Conservation (phyloP, 2,113 vertebrate genomes). For the Upupa epops region DNA sequence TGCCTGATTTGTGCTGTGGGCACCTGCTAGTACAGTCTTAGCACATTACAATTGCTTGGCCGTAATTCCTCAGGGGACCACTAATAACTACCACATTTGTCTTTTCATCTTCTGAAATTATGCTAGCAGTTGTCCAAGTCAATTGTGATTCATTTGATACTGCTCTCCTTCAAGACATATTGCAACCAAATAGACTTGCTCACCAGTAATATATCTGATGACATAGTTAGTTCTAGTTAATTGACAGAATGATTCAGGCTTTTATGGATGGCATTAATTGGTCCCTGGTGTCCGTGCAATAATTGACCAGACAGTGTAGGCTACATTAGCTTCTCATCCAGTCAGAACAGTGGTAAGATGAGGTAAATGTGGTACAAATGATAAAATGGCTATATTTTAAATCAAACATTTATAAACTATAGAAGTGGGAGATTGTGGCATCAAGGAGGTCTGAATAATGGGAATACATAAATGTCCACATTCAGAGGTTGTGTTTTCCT, state of each 20-base stretch:
- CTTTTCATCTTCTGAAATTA: slow-evolving; percentile 93
- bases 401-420: slow-evolving; percentile 80
- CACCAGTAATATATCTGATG: slow-evolving; percentile 96
- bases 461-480: slow-evolving; percentile 67
- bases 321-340: slow-evolving; percentile 82
- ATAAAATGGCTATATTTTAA: slow-evolving; percentile 89
- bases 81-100: slow-evolving; percentile 92
- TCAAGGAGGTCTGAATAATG: slow-evolving; percentile 67
- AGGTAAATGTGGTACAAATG: slow-evolving; percentile 82
- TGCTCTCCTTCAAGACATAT: slow-evolving; percentile 87
- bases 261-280: slow-evolving; percentile 94
- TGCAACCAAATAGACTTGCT: slow-evolving; percentile 89
- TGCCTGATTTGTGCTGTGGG: slow-evolving; percentile 88
- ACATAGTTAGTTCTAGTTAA: slow-evolving; percentile 96
- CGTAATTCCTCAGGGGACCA: slow-evolving; percentile 92
- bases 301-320: slow-evolving; percentile 85
- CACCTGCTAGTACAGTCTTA: slow-evolving; percentile 89
- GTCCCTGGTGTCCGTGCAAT: slow-evolving; percentile 88
- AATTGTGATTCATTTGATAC: slow-evolving; percentile 88
- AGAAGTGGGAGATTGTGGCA: slow-evolving; percentile 48
- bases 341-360: slow-evolving; percentile 77
- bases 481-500: background rate
- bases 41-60: slow-evolving; percentile 91
- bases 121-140: slow-evolving; percentile 90
- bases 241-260: slow-evolving; percentile 97